Conservation (phyloP, 2,888 invertebrate species). For the Unio delphinus region DNA sequence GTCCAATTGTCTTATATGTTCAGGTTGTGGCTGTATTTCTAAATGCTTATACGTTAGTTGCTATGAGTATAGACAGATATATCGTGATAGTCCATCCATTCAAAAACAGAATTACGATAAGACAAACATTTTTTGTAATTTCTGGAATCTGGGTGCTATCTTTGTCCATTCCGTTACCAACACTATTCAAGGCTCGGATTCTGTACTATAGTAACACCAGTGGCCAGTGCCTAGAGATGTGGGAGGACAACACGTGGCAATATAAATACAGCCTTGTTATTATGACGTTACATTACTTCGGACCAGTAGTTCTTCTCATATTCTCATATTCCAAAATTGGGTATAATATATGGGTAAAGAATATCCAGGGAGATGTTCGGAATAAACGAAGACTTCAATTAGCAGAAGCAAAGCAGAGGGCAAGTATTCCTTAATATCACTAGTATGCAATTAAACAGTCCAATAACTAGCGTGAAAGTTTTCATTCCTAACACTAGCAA, state of each 20-base stretch:
- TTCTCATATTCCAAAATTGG: slow-evolving; percentile 90
- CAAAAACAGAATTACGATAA: slow-evolving; percentile 83
- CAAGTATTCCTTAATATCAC: slow-evolving; percentile 69
- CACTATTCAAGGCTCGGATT: slow-evolving; percentile 79
- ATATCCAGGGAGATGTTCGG: slow-evolving; percentile 74
- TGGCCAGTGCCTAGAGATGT: slow-evolving; percentile 42
- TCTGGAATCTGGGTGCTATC: slow-evolving; percentile 83
- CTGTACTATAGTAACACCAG: slow-evolving; percentile 41
- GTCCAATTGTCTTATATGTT: slow-evolving; percentile 85
- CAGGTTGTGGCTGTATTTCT: slow-evolving; percentile 77
- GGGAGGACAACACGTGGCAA: slow-evolving; percentile 33
- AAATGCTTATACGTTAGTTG: slow-evolving; percentile 90
- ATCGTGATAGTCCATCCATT: slow-evolving; percentile 91
- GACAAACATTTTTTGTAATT: slow-evolving; percentile 80
- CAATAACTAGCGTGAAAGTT: no score
- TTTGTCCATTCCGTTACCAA: slow-evolving; percentile 84
- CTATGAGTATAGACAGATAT: slow-evolving; percentile 90
- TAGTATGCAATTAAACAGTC: no score
- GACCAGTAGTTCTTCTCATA: slow-evolving; percentile 84
- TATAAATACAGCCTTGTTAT: slow-evolving; percentile 82
- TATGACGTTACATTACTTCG: slow-evolving; percentile 85
- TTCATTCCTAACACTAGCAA: no score
- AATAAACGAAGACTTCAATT: slow-evolving; percentile 67
- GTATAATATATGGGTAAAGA: slow-evolving; percentile 88
- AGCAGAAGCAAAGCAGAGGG: slow-evolving; percentile 90